These are phyloP conservation scores for Stigmatopora argus DNA, from an alignment of 2,113 vertebrate genomes.

Conservation along the genomic window DNA sequence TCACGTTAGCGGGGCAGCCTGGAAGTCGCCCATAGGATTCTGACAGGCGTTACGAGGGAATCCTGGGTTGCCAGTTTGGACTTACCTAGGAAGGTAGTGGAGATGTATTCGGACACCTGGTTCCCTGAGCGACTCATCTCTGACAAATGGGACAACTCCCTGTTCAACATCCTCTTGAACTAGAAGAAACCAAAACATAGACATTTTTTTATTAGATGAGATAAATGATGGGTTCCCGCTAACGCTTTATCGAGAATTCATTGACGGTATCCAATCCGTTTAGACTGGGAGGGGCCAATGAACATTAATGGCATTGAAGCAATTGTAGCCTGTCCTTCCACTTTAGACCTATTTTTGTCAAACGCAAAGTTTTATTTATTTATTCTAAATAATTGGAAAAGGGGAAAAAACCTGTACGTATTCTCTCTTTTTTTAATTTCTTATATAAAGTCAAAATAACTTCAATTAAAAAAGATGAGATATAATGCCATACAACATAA, in stretches of 20 bases:
- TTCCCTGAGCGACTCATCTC: slow-evolving; percentile 95
- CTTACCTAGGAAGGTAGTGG: slow-evolving; percentile 88
- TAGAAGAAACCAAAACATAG: slow-evolving; percentile 39
- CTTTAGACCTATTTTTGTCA: too few species aligned
- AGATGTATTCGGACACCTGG: slow-evolving; percentile 95
- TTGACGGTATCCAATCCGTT: too few species aligned
- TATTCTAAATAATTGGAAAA: too few species aligned
- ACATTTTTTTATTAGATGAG: neutral
- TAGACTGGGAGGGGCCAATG: too few species aligned
- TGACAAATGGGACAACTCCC: slow-evolving; percentile 88
- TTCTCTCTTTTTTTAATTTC: too few species aligned
- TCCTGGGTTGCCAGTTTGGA: slow-evolving; percentile 3
- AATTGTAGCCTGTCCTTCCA: too few species aligned
- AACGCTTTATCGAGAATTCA: neutral
- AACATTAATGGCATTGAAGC: too few species aligned
- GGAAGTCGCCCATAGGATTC: slow-evolving; percentile 7
- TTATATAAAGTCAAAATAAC: too few species aligned
- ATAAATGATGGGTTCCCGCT: neutral
- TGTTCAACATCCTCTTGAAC: slow-evolving; percentile 92
- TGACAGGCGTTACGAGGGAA: neutral
- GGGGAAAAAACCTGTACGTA: too few species aligned
- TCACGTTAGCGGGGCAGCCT: neutral
- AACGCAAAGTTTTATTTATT: too few species aligned
- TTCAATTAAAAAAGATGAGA: too few species aligned
- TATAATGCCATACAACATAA: too few species aligned